Evolutionary conservation across 1,140 invertebrate species (phyloP).

Genomic region (Anagrus nilaparvatae): DNA sequence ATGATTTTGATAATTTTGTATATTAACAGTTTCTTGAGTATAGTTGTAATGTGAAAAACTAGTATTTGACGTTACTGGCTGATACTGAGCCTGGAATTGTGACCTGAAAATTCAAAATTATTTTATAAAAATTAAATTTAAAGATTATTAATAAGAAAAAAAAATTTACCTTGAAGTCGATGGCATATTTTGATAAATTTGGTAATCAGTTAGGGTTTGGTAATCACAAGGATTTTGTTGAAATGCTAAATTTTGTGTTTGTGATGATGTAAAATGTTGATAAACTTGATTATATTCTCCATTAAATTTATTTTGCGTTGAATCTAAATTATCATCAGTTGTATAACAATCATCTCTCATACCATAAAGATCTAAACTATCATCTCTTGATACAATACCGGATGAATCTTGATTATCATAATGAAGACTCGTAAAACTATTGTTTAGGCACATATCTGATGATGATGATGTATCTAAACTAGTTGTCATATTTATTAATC

Average conservation of each 20-base stretch:
- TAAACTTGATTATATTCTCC: slow-evolving; percentile 31
- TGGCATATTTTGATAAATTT: slow-evolving; percentile 30
- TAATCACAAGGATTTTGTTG: slow-evolving; percentile 24
- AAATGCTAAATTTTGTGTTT: slow-evolving; percentile 14
- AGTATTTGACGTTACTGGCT: slow-evolving; percentile 20
- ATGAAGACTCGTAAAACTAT: slow-evolving; percentile 56
- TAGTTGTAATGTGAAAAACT: slow-evolving; percentile 31
- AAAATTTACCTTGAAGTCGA: slow-evolving; percentile 31
- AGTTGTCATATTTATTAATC: no score
- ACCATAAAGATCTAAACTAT: slow-evolving; percentile 54
- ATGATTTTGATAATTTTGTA: slow-evolving; percentile 9
- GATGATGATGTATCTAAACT: no score
- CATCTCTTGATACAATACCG: slow-evolving; percentile 46
- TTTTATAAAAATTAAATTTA: no score
- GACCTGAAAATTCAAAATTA: no score
- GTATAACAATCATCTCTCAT: slow-evolving; percentile 59
- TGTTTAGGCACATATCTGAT: no score
- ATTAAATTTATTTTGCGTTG: no score
- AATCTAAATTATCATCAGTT: slow-evolving; percentile 40
- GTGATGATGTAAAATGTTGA: slow-evolving; percentile 18
- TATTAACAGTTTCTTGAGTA: slow-evolving; percentile 13
- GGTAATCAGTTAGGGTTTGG: slow-evolving; percentile 23
- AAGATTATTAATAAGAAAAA: no score
- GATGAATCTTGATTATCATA: slow-evolving; percentile 38
- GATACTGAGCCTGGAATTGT: slow-evolving; percentile 33